These are phyloP conservation scores for Gorsachius goisagi DNA, from an alignment of 2,113 vertebrate genomes.

Conservation along the genomic window DNA sequence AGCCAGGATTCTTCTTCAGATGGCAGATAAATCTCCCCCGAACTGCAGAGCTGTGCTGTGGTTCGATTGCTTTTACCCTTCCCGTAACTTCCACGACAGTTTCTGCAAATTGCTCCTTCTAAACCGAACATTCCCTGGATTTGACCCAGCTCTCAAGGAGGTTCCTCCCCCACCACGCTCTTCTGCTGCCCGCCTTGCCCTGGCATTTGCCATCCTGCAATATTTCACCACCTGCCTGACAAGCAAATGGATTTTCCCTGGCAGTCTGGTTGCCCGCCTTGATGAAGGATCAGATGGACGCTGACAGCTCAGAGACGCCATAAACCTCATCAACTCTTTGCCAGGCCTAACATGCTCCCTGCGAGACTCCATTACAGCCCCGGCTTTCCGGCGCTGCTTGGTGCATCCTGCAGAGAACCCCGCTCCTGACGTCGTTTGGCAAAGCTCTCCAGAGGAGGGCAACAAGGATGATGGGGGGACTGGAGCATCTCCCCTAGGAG, in stretches of 20 bases:
- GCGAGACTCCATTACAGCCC: not conserved
- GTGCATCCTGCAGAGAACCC: not conserved
- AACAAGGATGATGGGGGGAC: too few relatives aligned
- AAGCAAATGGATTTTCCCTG: not conserved
- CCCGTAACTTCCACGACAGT: not conserved
- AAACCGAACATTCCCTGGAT: not conserved
- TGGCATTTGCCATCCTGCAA: not conserved
- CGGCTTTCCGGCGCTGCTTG: not conserved
- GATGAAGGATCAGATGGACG: not conserved
- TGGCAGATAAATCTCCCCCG: not conserved
- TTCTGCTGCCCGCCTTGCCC: not conserved
- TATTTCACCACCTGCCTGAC: not conserved
- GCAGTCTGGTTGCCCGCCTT: not conserved
- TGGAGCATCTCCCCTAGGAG: too few relatives aligned
- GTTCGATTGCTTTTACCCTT: not conserved
- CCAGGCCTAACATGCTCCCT: not conserved
- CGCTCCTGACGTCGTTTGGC: not conserved
- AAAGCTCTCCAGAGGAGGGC: not conserved
- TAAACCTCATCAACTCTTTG: slow-evolving; percentile 37
- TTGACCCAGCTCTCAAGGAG: not conserved
- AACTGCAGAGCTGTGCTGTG: not conserved
- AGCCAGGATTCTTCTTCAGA: not conserved
- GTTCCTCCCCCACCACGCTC: not conserved
- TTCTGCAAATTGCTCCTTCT: not conserved
- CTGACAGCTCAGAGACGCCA: not conserved